Evolutionary conservation across 2,888 invertebrate species (phyloP).

Genomic region (Sesamia inferens): DNA sequence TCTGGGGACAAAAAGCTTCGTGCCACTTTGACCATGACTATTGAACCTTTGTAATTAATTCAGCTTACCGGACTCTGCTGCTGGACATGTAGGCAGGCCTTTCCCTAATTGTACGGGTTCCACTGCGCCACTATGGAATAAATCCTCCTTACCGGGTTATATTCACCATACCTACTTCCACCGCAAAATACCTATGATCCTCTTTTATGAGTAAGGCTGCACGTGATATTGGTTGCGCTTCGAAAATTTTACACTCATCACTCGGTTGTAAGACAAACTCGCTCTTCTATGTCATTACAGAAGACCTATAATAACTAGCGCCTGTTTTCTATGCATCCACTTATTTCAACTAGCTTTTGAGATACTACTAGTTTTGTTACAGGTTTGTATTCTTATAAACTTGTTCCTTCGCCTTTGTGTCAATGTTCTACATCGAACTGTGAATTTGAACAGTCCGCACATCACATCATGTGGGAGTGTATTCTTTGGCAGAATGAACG

Average conservation of each 20-base stretch:
- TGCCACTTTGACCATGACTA: constrained; percentile 47
- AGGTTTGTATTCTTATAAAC: no score
- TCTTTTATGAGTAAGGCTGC: background rate
- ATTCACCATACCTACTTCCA: background rate
- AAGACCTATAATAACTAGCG: background rate
- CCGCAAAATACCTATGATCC: background rate
- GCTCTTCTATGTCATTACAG: no score
- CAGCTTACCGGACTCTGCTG: background rate
- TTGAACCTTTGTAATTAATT: background rate
- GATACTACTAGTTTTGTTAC: no score
- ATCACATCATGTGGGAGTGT: no score
- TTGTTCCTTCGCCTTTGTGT: no score
- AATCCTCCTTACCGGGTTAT: no score
- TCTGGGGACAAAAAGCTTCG: constrained; percentile 47
- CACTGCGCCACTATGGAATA: background rate
- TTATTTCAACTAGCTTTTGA: background rate
- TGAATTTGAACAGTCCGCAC: no score
- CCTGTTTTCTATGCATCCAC: background rate
- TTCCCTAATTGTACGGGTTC: no score
- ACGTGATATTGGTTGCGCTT: background rate
- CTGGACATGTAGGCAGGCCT: background rate
- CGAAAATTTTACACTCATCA: background rate
- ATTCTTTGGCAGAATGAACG: no score
- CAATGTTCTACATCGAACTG: no score
- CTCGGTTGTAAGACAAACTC: background rate